phyloP scores from a whole-genome alignment of 2,888 invertebrate genomes.

The Monopis laevigella region DNA sequence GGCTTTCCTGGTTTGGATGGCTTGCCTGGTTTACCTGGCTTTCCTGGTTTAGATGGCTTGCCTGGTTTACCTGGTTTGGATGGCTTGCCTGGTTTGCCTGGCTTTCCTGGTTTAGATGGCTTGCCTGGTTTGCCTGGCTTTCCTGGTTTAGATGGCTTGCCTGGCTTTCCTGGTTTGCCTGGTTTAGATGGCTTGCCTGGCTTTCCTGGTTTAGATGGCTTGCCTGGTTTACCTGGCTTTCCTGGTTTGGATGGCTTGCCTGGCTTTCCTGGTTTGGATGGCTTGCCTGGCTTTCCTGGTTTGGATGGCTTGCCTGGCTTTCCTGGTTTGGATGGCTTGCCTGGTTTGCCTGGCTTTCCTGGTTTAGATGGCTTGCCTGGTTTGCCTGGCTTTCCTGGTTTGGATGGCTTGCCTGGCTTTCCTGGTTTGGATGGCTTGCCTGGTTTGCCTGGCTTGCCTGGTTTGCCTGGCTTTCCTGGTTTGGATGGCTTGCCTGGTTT shows the following conservation, averaged over 20 bases:
- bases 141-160: background rate
- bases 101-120: background rate
- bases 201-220: background rate
- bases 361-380: conserved; percentile 1
- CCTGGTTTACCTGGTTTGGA: conserved; percentile 1
- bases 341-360: background rate
- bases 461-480: conserved; percentile 11
- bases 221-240: background rate
- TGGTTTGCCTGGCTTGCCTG: conserved; percentile 8
- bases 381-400: conserved; percentile 17
- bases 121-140: background rate
- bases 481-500: conserved; percentile 12
- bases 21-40: background rate
- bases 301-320: background rate
- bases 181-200: background rate
- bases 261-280: background rate
- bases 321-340: background rate
- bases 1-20: background rate
- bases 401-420: background rate
- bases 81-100: background rate
- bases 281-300: background rate
- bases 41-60: background rate
- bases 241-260: background rate
- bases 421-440: conserved; percentile 12
- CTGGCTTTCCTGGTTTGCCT: background rate